Percentiles rank a stretch among this genome's conserved stretches.
Conservation (phyloP, 2,113 vertebrate species). For the Euleptes europaea region DNA sequence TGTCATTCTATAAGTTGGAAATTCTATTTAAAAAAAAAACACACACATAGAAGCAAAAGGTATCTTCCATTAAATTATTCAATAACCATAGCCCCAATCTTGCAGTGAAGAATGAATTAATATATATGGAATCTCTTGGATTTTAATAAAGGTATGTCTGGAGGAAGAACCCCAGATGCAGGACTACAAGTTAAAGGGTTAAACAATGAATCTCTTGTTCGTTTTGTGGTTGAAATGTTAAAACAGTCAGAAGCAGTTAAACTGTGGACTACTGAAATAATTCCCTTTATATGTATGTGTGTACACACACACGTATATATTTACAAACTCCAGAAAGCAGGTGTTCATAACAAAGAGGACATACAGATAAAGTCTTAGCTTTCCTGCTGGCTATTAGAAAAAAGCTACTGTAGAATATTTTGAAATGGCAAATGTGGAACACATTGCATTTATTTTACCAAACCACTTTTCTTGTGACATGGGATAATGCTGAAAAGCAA, state of each 20-base stretch:
- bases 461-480: conserved; percentile 1
- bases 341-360: conserved; percentile 11
- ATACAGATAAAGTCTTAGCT: not conserved
- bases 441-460: conserved; percentile 19
- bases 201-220: not conserved
- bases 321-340: conserved; percentile 25
- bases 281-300: not conserved
- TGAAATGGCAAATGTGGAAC: not conserved
- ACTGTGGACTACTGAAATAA: not conserved
- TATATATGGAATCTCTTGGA: not conserved
- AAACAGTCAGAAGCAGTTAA: not conserved
- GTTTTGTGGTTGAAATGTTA: not conserved
- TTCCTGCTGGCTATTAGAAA: not conserved
- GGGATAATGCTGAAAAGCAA: conserved; percentile 20
- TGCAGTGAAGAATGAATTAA: not conserved
- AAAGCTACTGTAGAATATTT: not conserved
- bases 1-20: not conserved
- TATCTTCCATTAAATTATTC: not conserved
- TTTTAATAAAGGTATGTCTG: not conserved
- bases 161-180: not conserved
- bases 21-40: too few relatives aligned
- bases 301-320: not conserved
- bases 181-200: not conserved
- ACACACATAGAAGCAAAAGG: not conserved
- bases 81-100: not conserved